These are phyloP conservation scores for Scaptomyza tumidula DNA, from an alignment of 2,888 invertebrate species.

Conservation along the genomic window DNA sequence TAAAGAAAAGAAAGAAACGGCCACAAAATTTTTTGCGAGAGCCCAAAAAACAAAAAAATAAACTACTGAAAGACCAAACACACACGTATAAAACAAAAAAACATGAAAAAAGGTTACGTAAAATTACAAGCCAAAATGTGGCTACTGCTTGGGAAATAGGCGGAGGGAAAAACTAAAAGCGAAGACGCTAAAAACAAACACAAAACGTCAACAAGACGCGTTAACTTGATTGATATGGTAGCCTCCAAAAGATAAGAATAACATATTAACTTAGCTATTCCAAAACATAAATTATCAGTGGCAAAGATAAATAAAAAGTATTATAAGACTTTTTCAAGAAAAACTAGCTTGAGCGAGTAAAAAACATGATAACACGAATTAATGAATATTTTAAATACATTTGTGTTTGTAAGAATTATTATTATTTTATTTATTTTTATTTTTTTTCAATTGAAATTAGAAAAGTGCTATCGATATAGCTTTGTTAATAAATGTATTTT, in stretches of 20 bases:
- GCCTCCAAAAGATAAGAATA: conserved; percentile 45
- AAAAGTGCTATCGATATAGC: too few relatives aligned
- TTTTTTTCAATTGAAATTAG: too few relatives aligned
- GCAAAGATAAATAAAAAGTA: background rate
- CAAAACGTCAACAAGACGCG: conserved; percentile 37
- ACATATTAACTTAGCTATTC: background rate
- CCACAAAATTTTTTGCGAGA: conserved; percentile 52
- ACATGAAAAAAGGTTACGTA: conserved; percentile 50
- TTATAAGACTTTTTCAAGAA: background rate
- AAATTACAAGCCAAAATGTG: conserved; percentile 53
- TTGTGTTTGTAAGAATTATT: too few relatives aligned
- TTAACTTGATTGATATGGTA: conserved; percentile 31
- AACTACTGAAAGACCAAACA: conserved; percentile 10
- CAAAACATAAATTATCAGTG: conserved; percentile 10
- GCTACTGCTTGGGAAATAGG: conserved; percentile 49
- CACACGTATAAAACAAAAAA: conserved; percentile 16
- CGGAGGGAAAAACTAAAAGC: conserved; percentile 36
- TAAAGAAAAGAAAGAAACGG: conserved; percentile 44
- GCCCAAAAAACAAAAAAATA: conserved; percentile 24
- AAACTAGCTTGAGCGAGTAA: background rate
- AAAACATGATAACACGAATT: background rate
- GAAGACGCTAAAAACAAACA: conserved; percentile 21
- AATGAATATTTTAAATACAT: too few relatives aligned
- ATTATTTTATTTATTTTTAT: too few relatives aligned
- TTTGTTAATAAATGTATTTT: too few relatives aligned